Conservation (phyloP, 2,113 vertebrate genomes). For the Castor canadensis region DNA sequence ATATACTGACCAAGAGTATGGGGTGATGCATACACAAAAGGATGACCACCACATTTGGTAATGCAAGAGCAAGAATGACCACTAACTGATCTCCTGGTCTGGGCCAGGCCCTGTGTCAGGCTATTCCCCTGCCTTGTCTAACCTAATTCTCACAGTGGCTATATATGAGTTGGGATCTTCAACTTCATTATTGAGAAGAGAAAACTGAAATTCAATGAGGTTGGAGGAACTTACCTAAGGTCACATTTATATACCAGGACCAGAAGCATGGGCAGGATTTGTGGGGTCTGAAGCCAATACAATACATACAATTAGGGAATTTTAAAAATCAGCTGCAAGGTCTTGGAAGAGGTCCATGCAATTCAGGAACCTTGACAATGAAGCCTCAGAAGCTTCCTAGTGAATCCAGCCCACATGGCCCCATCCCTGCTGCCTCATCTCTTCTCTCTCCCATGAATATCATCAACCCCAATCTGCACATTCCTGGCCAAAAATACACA, state of each 20-base stretch:
- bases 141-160: background rate
- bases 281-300: background rate
- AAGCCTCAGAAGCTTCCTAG: background rate
- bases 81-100: accelerated
- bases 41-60: background rate
- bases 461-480: background rate
- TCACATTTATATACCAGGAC: background rate
- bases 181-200: background rate
- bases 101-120: accelerated
- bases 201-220: background rate
- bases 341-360: background rate
- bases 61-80: background rate
- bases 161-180: background rate
- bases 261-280: background rate
- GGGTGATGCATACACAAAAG: background rate
- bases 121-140: background rate
- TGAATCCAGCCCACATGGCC: background rate
- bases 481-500: background rate
- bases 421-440: accelerated
- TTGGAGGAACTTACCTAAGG: background rate
- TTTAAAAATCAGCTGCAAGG: background rate
- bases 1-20: background rate
- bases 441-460: background rate
- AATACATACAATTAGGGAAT: background rate
- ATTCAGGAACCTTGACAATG: background rate